Evolutionary conservation across 2,797 vertebrate genomes (phyloP), one percentile per base, ranked within the genome.

Genomic region (Fundulus diaphanus): DNA sequence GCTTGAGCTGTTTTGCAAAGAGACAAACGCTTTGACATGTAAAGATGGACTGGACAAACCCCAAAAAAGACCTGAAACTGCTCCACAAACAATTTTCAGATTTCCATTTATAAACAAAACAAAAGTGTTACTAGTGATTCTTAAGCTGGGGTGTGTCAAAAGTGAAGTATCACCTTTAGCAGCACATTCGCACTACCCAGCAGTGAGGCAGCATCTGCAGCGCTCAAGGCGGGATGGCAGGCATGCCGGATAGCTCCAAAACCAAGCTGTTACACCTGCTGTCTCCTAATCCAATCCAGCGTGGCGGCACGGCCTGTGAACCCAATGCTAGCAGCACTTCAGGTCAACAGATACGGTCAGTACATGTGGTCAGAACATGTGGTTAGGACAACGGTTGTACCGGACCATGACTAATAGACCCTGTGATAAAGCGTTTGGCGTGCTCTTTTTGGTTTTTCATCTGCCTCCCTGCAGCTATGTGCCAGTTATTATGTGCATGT

Each of bases 211-310:
- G 93, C 95, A 96, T 95, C 94, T 96, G 95, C 87, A 90, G 83
- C 65, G 94, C 95, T 94, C 87, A 87, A 91, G 94, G 95, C 94
- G 83, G 93, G 92, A 95, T 92, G 94, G 93, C 90, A 92, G 74
- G 86, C 90, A 81, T 77, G 90, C 89, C 90, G 92, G 92, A 77
- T 67, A 85, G 92, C 89, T 87, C 85, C 87, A 70, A 70, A 86
- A 87, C 81, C 93, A 94, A 94, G 93, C 94, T 95, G 94, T 94
- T 82, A 70, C 87, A 76, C 95, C 94, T 94, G 94, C 95, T 96
- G 95, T 95, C 94, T 85, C 73, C 82, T 89, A 90, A 92, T 90
- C 90, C 92, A 89, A 84, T 94, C 93, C 94, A 92, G 92, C 88
- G 92, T 87, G 87, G 84, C 86, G 49, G 83, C 88, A 67, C 89